A percentile compares a stretch with the other conserved stretches of the same genome.
Conservation (phyloP, 2,888 invertebrate species). For the Aspidapion aeneum region DNA sequence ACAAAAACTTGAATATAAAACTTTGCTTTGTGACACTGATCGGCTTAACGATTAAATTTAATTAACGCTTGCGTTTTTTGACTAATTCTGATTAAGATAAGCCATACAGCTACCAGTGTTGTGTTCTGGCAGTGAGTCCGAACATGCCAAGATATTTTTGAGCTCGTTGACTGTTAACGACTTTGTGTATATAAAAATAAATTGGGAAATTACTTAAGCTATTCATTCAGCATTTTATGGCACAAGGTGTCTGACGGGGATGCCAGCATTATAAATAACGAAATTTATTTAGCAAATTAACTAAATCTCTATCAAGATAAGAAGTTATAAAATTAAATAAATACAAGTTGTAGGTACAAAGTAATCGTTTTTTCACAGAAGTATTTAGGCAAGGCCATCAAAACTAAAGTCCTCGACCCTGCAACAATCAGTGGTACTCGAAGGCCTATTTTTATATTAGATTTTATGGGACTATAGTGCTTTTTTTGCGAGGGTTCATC, state of each 20-base stretch:
- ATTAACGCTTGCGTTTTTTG: slow-evolving; percentile 40
- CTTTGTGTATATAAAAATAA: background rate
- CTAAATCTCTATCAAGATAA: background rate
- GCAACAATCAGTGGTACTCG: too few species aligned
- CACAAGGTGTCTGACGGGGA: background rate
- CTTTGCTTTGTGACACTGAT: slow-evolving; percentile 30
- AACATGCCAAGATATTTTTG: slow-evolving; percentile 13
- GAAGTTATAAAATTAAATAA: too few species aligned
- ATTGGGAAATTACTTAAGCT: background rate
- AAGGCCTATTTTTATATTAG: too few species aligned
- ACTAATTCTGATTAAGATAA: slow-evolving; percentile 41
- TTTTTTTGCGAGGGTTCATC: too few species aligned
- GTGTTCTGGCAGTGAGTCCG: slow-evolving; percentile 20
- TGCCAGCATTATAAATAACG: background rate
- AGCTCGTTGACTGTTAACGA: slow-evolving; percentile 2
- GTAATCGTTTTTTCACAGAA: too few species aligned
- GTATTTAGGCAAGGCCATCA: too few species aligned
- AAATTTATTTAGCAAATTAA: background rate
- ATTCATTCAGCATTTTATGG: background rate
- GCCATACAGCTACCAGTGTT: slow-evolving; percentile 39
- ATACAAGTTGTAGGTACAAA: too few species aligned
- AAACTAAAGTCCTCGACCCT: too few species aligned
- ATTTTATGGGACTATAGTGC: too few species aligned
- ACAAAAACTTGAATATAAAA: too few species aligned
- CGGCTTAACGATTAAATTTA: slow-evolving; percentile 35